A percentile compares a stretch with the other conserved stretches of the same genome.
Conservation (phyloP, 2,888 invertebrate species). For the Caradrina kadenii region DNA sequence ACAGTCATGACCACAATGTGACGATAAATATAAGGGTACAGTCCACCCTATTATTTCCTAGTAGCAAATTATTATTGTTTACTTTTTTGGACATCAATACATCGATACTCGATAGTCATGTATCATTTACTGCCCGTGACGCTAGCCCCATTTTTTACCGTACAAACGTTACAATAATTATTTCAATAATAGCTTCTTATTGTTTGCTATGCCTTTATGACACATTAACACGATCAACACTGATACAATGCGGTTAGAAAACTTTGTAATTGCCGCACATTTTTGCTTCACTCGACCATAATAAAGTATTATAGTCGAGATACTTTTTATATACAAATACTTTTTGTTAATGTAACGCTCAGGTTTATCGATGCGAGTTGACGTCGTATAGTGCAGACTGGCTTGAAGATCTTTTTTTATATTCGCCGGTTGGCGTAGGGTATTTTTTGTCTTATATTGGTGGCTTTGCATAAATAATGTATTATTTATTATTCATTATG, state of each 20-base stretch:
- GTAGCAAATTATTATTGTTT: conserved; percentile 44
- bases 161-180: conserved; percentile 40
- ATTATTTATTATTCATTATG: conserved; percentile 22
- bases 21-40: conserved; percentile 29
- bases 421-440: conserved; percentile 7
- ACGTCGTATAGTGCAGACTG: conserved; percentile 2
- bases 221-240: conserved; percentile 60
- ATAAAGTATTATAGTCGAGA: conserved; percentile 49
- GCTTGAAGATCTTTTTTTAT: neutral
- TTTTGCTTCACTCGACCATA: conserved; percentile 64
- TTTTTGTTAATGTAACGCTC: conserved; percentile 53
- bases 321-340: conserved; percentile 58
- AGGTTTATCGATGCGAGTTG: conserved; percentile 9
- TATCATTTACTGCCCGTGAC: conserved; percentile 29
- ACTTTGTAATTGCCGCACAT: conserved; percentile 62
- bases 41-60: conserved; percentile 22
- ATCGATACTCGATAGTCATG: conserved; percentile 12
- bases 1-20: conserved; percentile 18
- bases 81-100: conserved; percentile 26
- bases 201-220: conserved; percentile 60
- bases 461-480: neutral
- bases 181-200: conserved; percentile 55
- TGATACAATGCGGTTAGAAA: conserved; percentile 63
- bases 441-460: conserved; percentile 14
- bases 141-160: conserved; percentile 34